Evolutionary conservation across 1,140 invertebrate genomes (phyloP), one percentile per base, ranked within the genome.

Genomic region (Scaptomyza graminum): DNA sequence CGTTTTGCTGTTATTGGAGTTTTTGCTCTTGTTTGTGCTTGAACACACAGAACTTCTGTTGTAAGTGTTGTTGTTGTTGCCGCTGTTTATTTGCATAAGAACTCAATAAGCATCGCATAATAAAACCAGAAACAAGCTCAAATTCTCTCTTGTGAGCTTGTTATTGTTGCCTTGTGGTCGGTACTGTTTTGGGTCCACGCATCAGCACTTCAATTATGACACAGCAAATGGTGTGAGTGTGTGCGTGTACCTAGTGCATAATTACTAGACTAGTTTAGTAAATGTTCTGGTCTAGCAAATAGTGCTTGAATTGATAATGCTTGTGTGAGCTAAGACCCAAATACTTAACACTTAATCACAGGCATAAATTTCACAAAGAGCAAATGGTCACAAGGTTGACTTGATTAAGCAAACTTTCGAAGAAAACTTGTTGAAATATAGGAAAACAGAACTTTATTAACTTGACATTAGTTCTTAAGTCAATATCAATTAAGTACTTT

Each of bases 21-120:
- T 66, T 34, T 44, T 43, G 15, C 50, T 34, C 15, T 34, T 70
- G 67, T 64, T 52, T 51, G 37, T 55, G 13, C 43, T 57, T 18
- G 46, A 37, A n/a, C 37, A 41, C 12, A 41, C 37, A 41, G 15
- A 47, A 52, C 54, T 55, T 6, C 15, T 41, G 54, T 59, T 66
- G 41, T 52, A 28, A 18, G 41, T 70, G 60, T 12, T 49, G 18
- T n/a, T 44, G 12, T 37, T 44, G 11, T 52, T 49, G 12, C 18
- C 62, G 37, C 60, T 55, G 72, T 75, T 76, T 73, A 79, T 87
- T 87, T 87, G 83, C 82, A 87, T 88, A 74, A 67, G 65, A 87
- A 61, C 70, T 63, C 62, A 80, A 76, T 88, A 82, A 73, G 66
- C 50, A 28, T 34, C 34, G 51, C 61, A 70, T 37, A 66, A 62